phyloP scores from a whole-genome alignment of 64 coral and sea anemone genomes.

The Montipora foliosa region DNA sequence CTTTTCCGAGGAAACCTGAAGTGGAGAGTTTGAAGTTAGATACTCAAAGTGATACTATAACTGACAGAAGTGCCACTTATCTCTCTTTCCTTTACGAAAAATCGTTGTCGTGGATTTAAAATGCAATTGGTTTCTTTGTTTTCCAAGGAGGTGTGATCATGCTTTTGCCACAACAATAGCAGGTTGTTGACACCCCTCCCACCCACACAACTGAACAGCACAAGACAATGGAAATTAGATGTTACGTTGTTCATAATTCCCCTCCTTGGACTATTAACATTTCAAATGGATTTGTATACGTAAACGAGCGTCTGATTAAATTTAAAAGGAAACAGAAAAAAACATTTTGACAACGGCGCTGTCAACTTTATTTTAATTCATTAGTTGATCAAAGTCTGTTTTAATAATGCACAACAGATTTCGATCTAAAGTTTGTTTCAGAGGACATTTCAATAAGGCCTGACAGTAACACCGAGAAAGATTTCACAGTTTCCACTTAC shows the following conservation, averaged over 20 bases:
- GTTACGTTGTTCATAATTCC: neutral
- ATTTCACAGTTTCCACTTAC: neutral
- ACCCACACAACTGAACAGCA: neutral
- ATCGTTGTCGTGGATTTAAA: neutral
- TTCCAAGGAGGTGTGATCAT: neutral
- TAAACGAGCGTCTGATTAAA: neutral
- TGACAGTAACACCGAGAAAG: neutral
- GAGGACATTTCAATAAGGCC: neutral
- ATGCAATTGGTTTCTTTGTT: neutral
- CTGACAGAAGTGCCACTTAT: too few relatives aligned
- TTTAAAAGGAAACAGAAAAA: neutral
- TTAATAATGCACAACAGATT: neutral
- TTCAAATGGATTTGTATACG: neutral
- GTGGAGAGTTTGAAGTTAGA: too few relatives aligned
- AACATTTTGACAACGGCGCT: neutral
- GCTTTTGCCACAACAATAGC: neutral
- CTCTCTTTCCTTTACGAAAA: too few relatives aligned
- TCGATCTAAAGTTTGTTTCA: neutral
- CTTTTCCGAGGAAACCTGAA: neutral
- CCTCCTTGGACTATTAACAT: neutral
- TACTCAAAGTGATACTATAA: too few relatives aligned
- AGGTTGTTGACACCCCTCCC: neutral
- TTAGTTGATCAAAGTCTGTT: too few relatives aligned
- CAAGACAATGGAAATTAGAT: slow-evolving; percentile 2
- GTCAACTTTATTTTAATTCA: neutral